Base-by-base conservation (phyloP, 2,113 vertebrate genomes). In the Erpornis zantholeuca region DNA sequence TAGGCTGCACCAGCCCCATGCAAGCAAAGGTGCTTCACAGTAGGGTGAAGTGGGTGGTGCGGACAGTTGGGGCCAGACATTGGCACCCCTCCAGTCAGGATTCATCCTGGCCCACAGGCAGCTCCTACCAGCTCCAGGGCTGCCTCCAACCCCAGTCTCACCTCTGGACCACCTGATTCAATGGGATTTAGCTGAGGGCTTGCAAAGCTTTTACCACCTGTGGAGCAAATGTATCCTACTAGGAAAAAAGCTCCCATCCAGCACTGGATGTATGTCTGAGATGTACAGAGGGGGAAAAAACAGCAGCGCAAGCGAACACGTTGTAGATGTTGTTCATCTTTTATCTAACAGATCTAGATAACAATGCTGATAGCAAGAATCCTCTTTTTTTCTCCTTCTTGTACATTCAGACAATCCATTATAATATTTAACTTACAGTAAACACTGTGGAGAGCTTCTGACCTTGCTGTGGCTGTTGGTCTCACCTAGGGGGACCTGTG, bases 271-370 rank as follows among this genome's bases (percentile, higher is more conserved):
- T 15, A 33, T 2, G 21, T 85, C 71, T 54, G 90, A 66, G 59
- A 73, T 23, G 28, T 61, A 44, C 16, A n/a, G n/a, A 57, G 47
- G 6, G 25, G 3, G 14, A 28, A 82, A 82, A 78, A 59, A 5
- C 56, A 80, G 50, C 63, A 81, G 56, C 0, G 0, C 52, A 92
- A 94, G 50, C 35, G 75, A 88, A 54, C 75, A 66, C 70, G 49
- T 38, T 2, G 0, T 53, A 80, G 52, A 63, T 63, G 35, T 29
- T 94, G 36, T 70, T 90, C 52, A 42, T 64, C 64, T 77, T 96
- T 96, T 86, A 91, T 90, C 92, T 92, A 93, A 88, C 79, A 94
- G 88, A 89, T 17, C 20, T 31, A 90, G 75, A 57, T 52, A 83
- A 86, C n/a, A n/a, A 63, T 44, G 40, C 44, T 86, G 85, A 93